phyloP scores from a whole-genome alignment of 2,888 invertebrate genomes.

The Xanthorhoe spadicearia region DNA sequence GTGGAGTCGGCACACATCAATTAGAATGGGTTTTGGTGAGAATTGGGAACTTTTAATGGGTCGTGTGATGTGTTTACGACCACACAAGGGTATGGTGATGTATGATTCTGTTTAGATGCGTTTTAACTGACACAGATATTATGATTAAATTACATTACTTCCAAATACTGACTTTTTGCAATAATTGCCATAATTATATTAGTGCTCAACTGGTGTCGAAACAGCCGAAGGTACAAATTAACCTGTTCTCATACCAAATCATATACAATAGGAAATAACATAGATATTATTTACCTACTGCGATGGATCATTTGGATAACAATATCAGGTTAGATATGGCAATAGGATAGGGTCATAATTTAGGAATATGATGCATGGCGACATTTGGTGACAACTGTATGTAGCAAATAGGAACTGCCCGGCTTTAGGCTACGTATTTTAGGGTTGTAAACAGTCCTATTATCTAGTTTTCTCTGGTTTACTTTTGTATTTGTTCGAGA shows the following conservation, averaged over 20 bases:
- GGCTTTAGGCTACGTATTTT: constrained; percentile 16
- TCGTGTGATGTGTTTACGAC: constrained; percentile 10
- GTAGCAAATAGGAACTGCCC: constrained; percentile 20
- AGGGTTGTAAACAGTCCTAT: not conserved
- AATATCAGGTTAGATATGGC: constrained; percentile 26
- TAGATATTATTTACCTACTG: constrained; percentile 7
- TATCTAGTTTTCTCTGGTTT: not conserved
- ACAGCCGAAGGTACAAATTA: too few species aligned
- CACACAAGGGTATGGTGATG: not conserved
- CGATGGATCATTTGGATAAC: constrained; percentile 26
- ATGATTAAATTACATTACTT: too few species aligned
- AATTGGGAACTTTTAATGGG: constrained; percentile 17
- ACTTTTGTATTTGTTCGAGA: too few species aligned
- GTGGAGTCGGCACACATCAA: constrained; percentile 29
- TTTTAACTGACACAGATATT: too few species aligned
- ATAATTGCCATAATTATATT: too few species aligned
- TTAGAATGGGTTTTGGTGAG: constrained; percentile 20
- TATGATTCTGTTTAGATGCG: not conserved
- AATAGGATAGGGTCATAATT: constrained; percentile 25
- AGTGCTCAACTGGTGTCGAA: not conserved
- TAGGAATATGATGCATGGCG: constrained; percentile 29
- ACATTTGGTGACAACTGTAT: constrained; percentile 30
- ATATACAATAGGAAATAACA: not conserved
- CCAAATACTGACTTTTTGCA: too few species aligned
- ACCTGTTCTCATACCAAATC: not conserved